These are phyloP conservation scores for Myioborus melanocephalus DNA, from an alignment of 2,797 vertebrate species.

Conservation along the genomic window DNA sequence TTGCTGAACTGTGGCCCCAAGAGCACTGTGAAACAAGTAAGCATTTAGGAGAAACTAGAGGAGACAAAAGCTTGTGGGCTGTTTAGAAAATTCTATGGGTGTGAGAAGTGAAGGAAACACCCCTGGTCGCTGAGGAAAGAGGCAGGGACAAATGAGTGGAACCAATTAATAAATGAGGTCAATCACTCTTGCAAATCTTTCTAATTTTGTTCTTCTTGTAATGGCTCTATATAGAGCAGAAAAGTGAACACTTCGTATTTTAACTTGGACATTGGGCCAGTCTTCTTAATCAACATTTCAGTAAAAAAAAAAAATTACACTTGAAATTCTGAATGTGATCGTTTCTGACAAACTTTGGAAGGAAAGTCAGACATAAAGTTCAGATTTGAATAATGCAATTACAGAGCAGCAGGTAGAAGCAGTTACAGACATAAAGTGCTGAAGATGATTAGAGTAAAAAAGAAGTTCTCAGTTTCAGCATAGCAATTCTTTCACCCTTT, in stretches of 20 bases:
- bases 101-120: neutral
- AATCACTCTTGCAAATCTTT: neutral
- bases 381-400: constrained; percentile 16
- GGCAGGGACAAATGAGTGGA: neutral
- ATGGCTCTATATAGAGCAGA: neutral
- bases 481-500: neutral
- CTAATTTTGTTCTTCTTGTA: neutral
- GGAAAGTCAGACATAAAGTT: neutral
- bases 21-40: neutral
- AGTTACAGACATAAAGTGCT: neutral
- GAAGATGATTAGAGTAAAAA: neutral
- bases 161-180: neutral
- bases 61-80: neutral
- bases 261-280: neutral
- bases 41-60: neutral
- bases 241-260: neutral
- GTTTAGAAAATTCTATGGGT: neutral
- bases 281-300: neutral
- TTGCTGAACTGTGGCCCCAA: neutral
- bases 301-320: neutral
- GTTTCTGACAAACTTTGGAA: neutral
- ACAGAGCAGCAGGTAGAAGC: neutral
- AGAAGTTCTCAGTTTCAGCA: neutral
- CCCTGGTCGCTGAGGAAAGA: neutral
- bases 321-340: neutral